Evolutionary conservation across 2,113 vertebrate genomes (phyloP), one percentile per base, ranked within the genome.

Genomic region (Plecturocebus donacophilus): DNA sequence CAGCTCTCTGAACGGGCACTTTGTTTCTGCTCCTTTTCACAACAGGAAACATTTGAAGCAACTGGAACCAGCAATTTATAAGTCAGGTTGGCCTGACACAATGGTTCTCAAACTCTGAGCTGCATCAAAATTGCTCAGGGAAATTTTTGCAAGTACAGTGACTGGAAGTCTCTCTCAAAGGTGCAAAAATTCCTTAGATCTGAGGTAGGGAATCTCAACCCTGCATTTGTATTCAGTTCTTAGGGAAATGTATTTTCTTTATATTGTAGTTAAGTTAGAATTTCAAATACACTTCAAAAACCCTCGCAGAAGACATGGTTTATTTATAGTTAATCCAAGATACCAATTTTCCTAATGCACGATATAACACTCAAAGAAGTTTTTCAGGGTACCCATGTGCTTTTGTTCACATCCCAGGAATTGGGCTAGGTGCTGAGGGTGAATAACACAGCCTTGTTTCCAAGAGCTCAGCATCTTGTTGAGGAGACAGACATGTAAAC

Each of bases 401-500:
- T 84, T 93, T 83, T 96, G 84, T 96, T 85, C 95, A 77, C 4
- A 17, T 95, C 90, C 87, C 32, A 96, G 80, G 52, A 25, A n/a
- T 71, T 87, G 52, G n/a, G 32, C 49, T 96, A 90, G 71, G 75
- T 97, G 25, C 20, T 76, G 23, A 68, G 79, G 79, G 87, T 90
- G 71, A 91, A 49, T 71, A 95, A 87, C 17, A 86, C 25, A 93
- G 77, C 47, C 32, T 81, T 87, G 92, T 97, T 94, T 86, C 90
- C 64, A 97, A 92, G 94, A 77, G 80, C 83, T 95, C 71, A 82
- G 94, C 80, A 97, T 93, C 91, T 90, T 95, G 56, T 80, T 96
- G 84, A 81, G 95, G 96, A 97, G 96, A 97, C 66, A 97, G 95
- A 95, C 76, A 86, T 61, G 76, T 97, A 97, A 97, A 97, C 94